Base-by-base conservation (phyloP, 2,797 vertebrate species). In the Helicolenus hilgendorfi region DNA sequence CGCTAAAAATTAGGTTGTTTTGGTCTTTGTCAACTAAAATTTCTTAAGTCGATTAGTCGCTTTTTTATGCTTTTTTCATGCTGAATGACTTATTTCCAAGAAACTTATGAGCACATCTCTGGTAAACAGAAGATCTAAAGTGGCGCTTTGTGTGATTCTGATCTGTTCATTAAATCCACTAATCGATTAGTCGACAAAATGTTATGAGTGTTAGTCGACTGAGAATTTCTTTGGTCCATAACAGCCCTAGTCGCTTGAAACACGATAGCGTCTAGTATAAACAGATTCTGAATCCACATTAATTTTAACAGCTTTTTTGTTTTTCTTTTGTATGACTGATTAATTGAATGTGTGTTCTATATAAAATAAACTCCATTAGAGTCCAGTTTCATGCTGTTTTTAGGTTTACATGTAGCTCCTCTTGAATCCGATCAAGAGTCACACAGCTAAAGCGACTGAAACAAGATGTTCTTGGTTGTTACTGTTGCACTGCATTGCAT, bases 401-500 rank as follows among this genome's bases (percentile, higher is more conserved):
- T 38, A 31, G 35, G 26, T 64, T 88, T 68, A 79, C 49, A 64
- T 45, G 10, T 18, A 63, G 53, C 58, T 56, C 8, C 3, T 67
- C 22, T 53, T 56, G 49, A 84, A 9, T 72, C 62, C 26, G 49
- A 31, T 31, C 22, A 10, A 65, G 13, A 41, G 35, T 41, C 20
- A 55, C 20, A 56, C 59, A 73, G 49, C 33, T 65, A 31, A 59
- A 62, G 27, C n/a, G n/a, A 65, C 33, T 27, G 45, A 87, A 86
- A 67, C 58, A 36, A 81, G 70, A 88, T 35, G 71, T 78, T 45
- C 77, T 76, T n/a, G n/a, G n/a, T 36, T 84, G 60, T 88, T 93
- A n/a, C 64, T 74, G 60, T 89, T 93, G 71, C 88, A 83, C 79
- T 72, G 4, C 69, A 72, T 93, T 94, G 83, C 91, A 92, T 95